Conservation (phyloP, 2,888 invertebrate genomes). For the Macrosoma leucophasiata region DNA sequence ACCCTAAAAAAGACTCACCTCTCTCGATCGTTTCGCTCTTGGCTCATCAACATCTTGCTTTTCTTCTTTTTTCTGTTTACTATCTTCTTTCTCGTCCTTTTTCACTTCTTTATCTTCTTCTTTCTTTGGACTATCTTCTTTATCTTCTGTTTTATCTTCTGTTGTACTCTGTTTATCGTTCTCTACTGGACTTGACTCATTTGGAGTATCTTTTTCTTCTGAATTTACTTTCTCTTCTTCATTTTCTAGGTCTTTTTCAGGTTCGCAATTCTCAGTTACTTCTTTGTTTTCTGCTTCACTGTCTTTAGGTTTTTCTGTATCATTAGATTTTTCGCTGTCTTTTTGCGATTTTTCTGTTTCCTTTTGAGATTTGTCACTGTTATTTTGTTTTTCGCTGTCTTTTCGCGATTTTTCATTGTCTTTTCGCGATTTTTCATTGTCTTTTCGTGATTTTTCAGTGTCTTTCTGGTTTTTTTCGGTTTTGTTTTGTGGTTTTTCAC, state of each 20-base stretch:
- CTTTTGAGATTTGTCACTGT: conserved; percentile 11
- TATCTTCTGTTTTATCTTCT: conserved; percentile 15
- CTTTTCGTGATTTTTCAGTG: conserved; percentile 13
- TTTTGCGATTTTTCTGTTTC: conserved; percentile 14
- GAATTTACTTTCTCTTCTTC: conserved; percentile 8
- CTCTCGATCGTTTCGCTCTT: conserved; percentile 60
- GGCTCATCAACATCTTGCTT: conserved; percentile 48
- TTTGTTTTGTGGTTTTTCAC: conserved; percentile 11
- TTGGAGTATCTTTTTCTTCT: too few species aligned
- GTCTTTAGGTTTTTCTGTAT: conserved; percentile 4
- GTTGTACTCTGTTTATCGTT: conserved; percentile 19
- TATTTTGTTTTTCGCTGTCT: conserved; percentile 15
- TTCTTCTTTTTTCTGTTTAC: conserved; percentile 15
- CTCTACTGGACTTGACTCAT: too few species aligned
- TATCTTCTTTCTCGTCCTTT: conserved; percentile 17
- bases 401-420: conserved; percentile 2
- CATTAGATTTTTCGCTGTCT: conserved; percentile 1
- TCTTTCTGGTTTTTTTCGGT: conserved; percentile 23
- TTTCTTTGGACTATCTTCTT: conserved; percentile 15
- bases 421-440: conserved; percentile 4
- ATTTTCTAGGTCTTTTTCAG: conserved; percentile 13
- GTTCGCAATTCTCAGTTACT: conserved; percentile 11
- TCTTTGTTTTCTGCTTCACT: conserved; percentile 6
- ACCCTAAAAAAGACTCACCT: conserved; percentile 36
- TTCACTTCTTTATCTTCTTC: conserved; percentile 14